Conservation (phyloP, 2,113 vertebrate species). For the Cinclus cinclus region DNA sequence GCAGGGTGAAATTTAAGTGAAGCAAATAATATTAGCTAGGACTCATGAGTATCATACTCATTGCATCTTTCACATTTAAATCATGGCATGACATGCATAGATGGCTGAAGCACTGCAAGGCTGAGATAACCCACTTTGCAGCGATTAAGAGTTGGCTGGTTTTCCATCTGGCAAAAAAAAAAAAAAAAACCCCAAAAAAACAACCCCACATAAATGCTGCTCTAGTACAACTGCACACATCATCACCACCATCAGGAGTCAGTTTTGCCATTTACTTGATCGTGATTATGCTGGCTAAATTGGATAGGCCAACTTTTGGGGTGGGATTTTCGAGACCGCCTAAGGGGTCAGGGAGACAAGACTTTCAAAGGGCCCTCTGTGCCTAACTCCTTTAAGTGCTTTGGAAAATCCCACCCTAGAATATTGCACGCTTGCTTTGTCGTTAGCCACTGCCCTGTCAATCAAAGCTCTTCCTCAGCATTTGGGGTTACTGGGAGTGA, state of each 20-base stretch:
- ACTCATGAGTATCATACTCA: conserved; percentile 66
- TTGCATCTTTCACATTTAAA: conserved; percentile 75
- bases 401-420: conserved; percentile 64
- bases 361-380: conserved; percentile 66
- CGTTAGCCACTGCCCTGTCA: conserved; percentile 19
- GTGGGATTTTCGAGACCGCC: conserved; percentile 61
- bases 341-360: conserved; percentile 59
- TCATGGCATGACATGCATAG: conserved; percentile 72
- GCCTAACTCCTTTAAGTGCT: conserved; percentile 69
- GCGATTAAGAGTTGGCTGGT: conserved; percentile 60
- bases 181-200: not conserved
- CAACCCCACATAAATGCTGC: not conserved
- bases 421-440: conserved; percentile 59
- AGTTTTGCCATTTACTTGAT: conserved; percentile 7
- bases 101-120: conserved; percentile 63
- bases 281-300: conserved; percentile 16
- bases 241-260: conserved; percentile 23
- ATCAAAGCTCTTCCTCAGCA: conserved; percentile 23
- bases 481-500: not conserved
- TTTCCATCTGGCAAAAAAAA: conserved; percentile 59
- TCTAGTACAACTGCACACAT: conserved; percentile 34
- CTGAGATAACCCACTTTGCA: conserved; percentile 72
- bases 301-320: conserved; percentile 61
- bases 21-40: conserved; percentile 75
- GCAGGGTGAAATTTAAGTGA: conserved; percentile 74